These are phyloP conservation scores for Sturnus vulgaris DNA, from an alignment of 2,113 vertebrate species.

Conservation along the genomic window DNA sequence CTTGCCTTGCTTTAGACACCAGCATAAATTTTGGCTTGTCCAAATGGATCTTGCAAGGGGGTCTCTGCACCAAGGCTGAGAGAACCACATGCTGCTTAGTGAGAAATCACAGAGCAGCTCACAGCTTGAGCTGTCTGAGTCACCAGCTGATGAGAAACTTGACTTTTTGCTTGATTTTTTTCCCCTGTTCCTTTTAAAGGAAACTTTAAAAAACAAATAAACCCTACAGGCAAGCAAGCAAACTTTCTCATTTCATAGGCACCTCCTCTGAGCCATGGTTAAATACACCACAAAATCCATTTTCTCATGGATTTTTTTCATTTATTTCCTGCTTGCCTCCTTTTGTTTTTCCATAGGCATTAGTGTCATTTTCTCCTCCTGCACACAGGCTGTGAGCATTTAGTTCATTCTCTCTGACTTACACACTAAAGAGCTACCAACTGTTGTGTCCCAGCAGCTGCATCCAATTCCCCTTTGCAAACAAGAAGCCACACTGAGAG, in stretches of 20 bases:
- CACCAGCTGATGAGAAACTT: constrained; percentile 43
- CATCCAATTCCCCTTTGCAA: neutral
- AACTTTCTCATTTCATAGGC: constrained; percentile 32
- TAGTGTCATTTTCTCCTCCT: constrained; percentile 4
- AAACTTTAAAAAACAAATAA: constrained; percentile 43
- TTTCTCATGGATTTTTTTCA: constrained; percentile 39
- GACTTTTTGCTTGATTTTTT: constrained; percentile 11
- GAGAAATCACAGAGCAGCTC: constrained; percentile 26
- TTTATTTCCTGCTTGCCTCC: constrained; percentile 33
- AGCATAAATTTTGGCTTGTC: neutral
- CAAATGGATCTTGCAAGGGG: neutral
- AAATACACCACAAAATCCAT: constrained; percentile 43
- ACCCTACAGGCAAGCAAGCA: neutral
- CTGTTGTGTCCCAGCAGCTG: neutral
- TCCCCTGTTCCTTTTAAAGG: neutral
- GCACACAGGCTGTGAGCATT: neutral
- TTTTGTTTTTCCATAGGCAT: constrained; percentile 9
- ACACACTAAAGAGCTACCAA: neutral
- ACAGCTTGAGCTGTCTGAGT: constrained; percentile 31
- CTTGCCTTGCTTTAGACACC: neutral
- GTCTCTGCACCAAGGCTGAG: neutral
- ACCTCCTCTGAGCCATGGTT: neutral
- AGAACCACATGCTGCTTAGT: constrained; percentile 17
- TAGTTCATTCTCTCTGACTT: neutral
- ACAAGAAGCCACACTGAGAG: neutral